These are phyloP conservation scores for Hystrix cristata DNA, from an alignment of 2,113 vertebrate genomes.

Conservation along the genomic window DNA sequence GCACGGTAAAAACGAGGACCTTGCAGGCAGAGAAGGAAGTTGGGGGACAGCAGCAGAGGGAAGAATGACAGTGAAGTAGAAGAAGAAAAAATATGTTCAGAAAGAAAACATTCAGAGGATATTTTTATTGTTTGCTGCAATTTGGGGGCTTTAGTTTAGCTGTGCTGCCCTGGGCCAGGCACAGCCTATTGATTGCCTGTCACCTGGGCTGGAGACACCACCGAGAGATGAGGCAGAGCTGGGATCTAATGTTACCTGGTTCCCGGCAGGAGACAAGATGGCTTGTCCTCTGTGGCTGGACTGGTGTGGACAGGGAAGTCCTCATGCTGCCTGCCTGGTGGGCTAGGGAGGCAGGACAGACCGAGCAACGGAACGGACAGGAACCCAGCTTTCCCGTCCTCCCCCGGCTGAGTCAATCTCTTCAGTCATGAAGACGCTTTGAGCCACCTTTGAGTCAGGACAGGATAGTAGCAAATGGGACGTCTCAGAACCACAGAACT, in stretches of 20 bases:
- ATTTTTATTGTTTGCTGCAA: rapidly evolving
- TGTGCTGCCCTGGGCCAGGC: rapidly evolving
- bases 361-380: rapidly evolving
- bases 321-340: rapidly evolving
- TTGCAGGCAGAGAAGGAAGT: rapidly evolving
- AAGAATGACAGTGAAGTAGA: rapidly evolving
- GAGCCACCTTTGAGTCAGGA: neutral
- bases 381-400: neutral
- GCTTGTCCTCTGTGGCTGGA: neutral
- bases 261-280: rapidly evolving
- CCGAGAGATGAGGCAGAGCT: rapidly evolving
- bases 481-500: rapidly evolving
- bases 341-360: neutral
- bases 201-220: rapidly evolving
- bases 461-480: rapidly evolving
- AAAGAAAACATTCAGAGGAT: neutral
- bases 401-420: neutral
- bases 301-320: rapidly evolving
- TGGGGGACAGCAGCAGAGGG: rapidly evolving
- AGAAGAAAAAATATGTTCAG: rapidly evolving
- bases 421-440: neutral
- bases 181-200: too few relatives aligned
- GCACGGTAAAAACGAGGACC: rapidly evolving
- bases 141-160: neutral
- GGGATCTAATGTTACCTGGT: rapidly evolving